Evolutionary conservation across 2,888 invertebrate genomes (phyloP).

Genomic region (Slavum lentiscoides): DNA sequence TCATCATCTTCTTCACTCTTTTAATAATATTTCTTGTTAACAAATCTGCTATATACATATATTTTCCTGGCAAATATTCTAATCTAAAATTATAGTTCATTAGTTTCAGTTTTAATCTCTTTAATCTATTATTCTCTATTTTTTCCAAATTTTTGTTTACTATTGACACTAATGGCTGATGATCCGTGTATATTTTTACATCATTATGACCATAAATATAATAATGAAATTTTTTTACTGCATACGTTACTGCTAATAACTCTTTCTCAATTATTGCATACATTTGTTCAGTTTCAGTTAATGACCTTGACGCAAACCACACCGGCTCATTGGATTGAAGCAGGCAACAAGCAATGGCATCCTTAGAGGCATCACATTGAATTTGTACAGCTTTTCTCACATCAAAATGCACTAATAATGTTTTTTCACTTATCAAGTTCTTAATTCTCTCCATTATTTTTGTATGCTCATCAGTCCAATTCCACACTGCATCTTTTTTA

Average conservation of each 20-base stretch:
- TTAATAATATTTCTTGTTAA: conserved; percentile 9
- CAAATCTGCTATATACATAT: conserved; percentile 29
- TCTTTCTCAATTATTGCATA: conserved; percentile 47
- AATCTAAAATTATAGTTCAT: conserved; percentile 34
- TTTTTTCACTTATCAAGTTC: too few relatives aligned
- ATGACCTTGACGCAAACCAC: conserved; percentile 17
- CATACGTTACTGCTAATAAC: conserved; percentile 10
- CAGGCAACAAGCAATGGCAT: conserved; percentile 26
- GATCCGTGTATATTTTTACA: conserved; percentile 30
- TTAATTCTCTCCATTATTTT: too few relatives aligned
- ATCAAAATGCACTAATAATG: too few relatives aligned
- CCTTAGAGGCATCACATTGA: too few relatives aligned
- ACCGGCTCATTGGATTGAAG: conserved; percentile 33
- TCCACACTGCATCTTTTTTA: conserved; percentile 47
- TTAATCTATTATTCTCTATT: conserved; percentile 14
- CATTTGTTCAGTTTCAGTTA: conserved; percentile 18
- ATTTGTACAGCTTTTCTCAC: too few relatives aligned
- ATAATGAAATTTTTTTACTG: too few relatives aligned
- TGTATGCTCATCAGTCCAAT: too few relatives aligned
- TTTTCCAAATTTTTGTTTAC: conserved; percentile 16
- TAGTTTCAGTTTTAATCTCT: conserved; percentile 18
- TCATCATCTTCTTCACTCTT: background rate
- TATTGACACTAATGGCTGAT: conserved; percentile 30
- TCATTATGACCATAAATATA: conserved; percentile 38
- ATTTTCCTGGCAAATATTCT: conserved; percentile 33